A percentile compares a stretch with the other conserved stretches of the same genome.
These are phyloP conservation scores for Trididemnum clinides DNA, from an alignment of 23 tunicate genomes.

Conservation along the genomic window DNA sequence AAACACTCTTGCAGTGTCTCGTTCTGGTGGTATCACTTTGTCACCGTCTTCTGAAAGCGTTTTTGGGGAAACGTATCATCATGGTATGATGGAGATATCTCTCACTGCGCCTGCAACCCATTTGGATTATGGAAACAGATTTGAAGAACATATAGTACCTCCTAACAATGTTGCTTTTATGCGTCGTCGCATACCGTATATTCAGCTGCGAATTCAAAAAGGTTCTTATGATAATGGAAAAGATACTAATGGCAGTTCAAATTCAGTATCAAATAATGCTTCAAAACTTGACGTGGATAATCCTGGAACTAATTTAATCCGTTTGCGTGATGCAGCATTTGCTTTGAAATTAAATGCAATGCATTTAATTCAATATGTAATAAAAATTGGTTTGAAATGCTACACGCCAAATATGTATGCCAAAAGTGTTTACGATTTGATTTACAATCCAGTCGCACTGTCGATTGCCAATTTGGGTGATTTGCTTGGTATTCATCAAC, in stretches of 20 bases:
- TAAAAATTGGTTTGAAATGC: neutral
- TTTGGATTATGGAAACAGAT: neutral
- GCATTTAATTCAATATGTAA: neutral
- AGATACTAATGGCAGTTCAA: neutral
- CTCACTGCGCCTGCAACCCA: constrained; percentile 6
- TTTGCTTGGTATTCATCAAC: neutral
- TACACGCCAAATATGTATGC: constrained; percentile 7
- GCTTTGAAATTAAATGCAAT: neutral
- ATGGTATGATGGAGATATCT: constrained; percentile 25
- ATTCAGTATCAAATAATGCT: neutral
- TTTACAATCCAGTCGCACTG: neutral
- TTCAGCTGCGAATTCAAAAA: neutral
- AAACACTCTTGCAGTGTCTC: neutral
- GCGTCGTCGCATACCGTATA: constrained; percentile 16
- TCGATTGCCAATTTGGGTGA: neutral
- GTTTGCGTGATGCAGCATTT: constrained; percentile 17
- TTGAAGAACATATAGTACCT: neutral
- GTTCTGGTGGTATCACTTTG: neutral
- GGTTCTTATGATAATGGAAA: neutral
- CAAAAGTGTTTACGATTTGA: neutral
- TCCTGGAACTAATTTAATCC: neutral
- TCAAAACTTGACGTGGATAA: neutral
- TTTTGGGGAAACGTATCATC: constrained; percentile 29
- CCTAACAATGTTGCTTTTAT: neutral
- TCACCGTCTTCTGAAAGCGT: neutral